These are phyloP conservation scores for Antheraea mylitta DNA, from an alignment of 1,140 invertebrate species.

Conservation along the genomic window DNA sequence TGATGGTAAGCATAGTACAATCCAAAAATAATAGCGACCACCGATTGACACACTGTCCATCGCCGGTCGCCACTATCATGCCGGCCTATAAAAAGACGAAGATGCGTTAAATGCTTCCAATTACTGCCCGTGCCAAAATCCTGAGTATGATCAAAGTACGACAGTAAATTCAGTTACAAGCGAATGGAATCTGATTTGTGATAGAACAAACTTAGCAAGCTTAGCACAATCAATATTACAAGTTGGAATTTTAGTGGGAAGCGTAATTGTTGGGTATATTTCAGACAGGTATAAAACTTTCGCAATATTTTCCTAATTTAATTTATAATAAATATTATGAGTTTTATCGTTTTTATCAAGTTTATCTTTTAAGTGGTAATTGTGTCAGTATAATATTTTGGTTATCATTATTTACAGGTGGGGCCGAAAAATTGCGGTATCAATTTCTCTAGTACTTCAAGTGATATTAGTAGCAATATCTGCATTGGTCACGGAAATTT, in stretches of 20 bases:
- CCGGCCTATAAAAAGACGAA: no score
- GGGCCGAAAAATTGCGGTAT: slow-evolving; percentile 80
- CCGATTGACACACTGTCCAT: no score
- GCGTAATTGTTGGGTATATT: slow-evolving; percentile 72
- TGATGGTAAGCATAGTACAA: no score
- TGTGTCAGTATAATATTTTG: slow-evolving; percentile 21
- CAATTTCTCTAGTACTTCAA: slow-evolving; percentile 79
- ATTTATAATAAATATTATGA: no score
- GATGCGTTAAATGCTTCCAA: slow-evolving; percentile 51
- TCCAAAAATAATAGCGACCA: no score
- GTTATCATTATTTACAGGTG: slow-evolving; percentile 68
- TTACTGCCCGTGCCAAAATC: slow-evolving; percentile 60
- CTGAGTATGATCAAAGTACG: slow-evolving; percentile 64
- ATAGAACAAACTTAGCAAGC: slow-evolving; percentile 66
- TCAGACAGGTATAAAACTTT: slow-evolving; percentile 46
- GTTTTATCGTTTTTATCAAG: no score
- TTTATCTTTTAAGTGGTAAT: background rate
- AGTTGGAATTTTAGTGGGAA: slow-evolving; percentile 75
- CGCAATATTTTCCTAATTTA: no score
- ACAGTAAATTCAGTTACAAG: slow-evolving; percentile 73
- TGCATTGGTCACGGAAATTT: slow-evolving; percentile 75
- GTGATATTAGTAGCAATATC: no score
- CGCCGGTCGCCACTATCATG: no score
- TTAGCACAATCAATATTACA: slow-evolving; percentile 76
- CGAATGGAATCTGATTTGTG: slow-evolving; percentile 78